Evolutionary conservation across 2,888 invertebrate species (phyloP).

Genomic region (Pterostichus madidus): DNA sequence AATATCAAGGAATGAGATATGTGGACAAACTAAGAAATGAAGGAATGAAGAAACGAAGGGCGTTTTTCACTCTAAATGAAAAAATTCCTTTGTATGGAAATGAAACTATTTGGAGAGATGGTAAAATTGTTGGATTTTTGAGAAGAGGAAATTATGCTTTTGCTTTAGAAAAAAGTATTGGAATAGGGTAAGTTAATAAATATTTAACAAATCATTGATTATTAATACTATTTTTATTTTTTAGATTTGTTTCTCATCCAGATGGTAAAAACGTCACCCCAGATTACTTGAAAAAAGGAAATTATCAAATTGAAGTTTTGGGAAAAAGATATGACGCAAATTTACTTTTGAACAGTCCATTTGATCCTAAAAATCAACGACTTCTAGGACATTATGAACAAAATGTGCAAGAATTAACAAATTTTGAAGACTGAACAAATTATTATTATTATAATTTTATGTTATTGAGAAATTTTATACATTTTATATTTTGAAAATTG

Average conservation of each 20-base stretch:
- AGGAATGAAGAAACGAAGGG: slow-evolving; percentile 87
- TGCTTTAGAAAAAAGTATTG: slow-evolving; percentile 80
- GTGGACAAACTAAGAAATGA: slow-evolving; percentile 83
- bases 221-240: slow-evolving; percentile 61
- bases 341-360: slow-evolving; percentile 87
- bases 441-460: slow-evolving; percentile 1
- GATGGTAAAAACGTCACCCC: slow-evolving; percentile 82
- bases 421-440: slow-evolving; percentile 76
- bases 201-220: slow-evolving; percentile 75
- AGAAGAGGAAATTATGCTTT: slow-evolving; percentile 90
- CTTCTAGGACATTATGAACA: slow-evolving; percentile 84
- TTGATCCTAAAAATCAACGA: slow-evolving; percentile 89
- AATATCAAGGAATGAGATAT: slow-evolving; percentile 87
- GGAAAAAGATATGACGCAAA: slow-evolving; percentile 86
- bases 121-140: slow-evolving; percentile 87
- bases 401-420: slow-evolving; percentile 73
- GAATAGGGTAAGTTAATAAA: slow-evolving; percentile 79
- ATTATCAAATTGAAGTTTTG: slow-evolving; percentile 90
- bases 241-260: slow-evolving; percentile 80
- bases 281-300: slow-evolving; percentile 84
- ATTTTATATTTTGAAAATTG: background rate
- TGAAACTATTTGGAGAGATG: slow-evolving; percentile 91
- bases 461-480: background rate
- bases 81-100: slow-evolving; percentile 90
- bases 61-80: slow-evolving; percentile 85